These are phyloP conservation scores for Hemicrepidius hirtus DNA, from an alignment of 2,888 invertebrate species.

Conservation along the genomic window DNA sequence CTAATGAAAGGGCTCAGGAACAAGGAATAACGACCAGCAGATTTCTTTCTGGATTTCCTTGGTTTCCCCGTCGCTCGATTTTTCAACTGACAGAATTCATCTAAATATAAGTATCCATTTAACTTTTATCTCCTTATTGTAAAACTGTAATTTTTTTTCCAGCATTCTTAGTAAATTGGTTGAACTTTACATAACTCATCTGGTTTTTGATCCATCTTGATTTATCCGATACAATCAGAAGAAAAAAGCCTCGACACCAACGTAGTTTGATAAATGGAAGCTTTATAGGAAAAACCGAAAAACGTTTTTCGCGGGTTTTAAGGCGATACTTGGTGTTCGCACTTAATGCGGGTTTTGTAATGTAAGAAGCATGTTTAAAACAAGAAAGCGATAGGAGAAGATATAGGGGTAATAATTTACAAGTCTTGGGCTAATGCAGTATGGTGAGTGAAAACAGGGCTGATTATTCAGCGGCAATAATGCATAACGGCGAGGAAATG, in stretches of 20 bases:
- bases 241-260: conserved; percentile 16
- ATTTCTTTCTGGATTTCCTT: neutral
- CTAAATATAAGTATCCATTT: conserved; percentile 6
- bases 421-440: conserved; percentile 38
- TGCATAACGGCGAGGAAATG: conserved; percentile 52
- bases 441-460: conserved; percentile 36
- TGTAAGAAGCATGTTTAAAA: conserved; percentile 41
- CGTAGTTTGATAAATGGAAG: conserved; percentile 36
- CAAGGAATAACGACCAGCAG: no score
- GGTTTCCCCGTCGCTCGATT: neutral
- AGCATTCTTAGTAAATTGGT: neutral
- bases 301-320: conserved; percentile 28
- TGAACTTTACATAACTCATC: neutral
- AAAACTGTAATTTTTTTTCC: conserved; percentile 15
- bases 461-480: conserved; percentile 48
- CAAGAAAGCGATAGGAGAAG: conserved; percentile 41
- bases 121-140: conserved; percentile 16
- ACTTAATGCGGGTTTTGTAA: conserved; percentile 43
- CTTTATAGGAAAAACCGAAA: conserved; percentile 34
- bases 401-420: conserved; percentile 43
- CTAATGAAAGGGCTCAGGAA: no score
- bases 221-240: conserved; percentile 33
- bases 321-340: conserved; percentile 34
- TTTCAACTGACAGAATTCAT: conserved; percentile 1
- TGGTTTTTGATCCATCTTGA: conserved; percentile 33